Evolutionary conservation across 1,140 invertebrate species (phyloP).

Genomic region (Sipha flava): DNA sequence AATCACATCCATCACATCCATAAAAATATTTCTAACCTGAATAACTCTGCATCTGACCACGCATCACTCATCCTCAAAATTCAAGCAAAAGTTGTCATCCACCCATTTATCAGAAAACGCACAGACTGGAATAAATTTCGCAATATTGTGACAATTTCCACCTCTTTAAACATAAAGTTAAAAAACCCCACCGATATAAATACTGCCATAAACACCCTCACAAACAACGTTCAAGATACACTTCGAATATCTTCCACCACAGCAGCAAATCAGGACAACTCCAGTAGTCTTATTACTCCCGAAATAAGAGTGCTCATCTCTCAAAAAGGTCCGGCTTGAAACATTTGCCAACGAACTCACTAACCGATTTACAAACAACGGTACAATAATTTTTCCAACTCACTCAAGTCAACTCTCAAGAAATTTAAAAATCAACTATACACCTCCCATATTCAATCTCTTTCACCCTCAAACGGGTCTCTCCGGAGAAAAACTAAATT

Average conservation of each 20-base stretch:
- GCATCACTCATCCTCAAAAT: background rate
- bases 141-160: background rate
- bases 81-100: background rate
- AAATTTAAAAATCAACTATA: background rate
- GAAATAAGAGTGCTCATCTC: background rate
- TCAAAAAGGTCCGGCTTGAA: background rate
- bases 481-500: background rate
- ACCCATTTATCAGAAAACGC: background rate
- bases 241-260: background rate
- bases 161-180: background rate
- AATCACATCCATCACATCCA: background rate
- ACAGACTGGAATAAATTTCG: conserved; percentile 5
- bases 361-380: background rate
- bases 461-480: background rate
- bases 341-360: no score
- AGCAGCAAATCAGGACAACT: background rate
- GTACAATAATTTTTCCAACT: background rate
- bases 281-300: background rate
- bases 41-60: conserved; percentile 33
- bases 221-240: background rate
- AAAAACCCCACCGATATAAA: background rate
- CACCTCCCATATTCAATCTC: background rate
- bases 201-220: background rate
- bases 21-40: background rate
- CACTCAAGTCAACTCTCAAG: background rate